Base-by-base conservation (phyloP, 2,888 invertebrate genomes). In the Nomada ruficornis region DNA sequence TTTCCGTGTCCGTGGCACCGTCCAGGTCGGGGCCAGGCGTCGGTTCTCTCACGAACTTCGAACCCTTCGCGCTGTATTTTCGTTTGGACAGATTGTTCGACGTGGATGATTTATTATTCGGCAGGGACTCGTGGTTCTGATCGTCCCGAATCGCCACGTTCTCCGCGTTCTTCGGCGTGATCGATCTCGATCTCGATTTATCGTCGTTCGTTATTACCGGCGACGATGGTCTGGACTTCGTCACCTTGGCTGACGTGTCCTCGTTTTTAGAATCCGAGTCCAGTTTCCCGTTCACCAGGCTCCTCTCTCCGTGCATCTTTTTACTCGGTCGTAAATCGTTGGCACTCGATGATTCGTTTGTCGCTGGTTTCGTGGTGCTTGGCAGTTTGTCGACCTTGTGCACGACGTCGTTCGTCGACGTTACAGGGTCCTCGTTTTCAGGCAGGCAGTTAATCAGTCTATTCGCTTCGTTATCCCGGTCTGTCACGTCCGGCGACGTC, bases 21-120 rank as follows among this genome's bases (percentile, higher is more conserved):
- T 74, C 65, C 1, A 91, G 80, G 47, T 92, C 91, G 0, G 92
- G 92, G 0, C 91, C 92, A 1, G 93, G 92, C 0, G 93, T 93
- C 11, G 91, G 80, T 74, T 93, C 92, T 13, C 93, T 85, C 15
- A 90, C 89, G 47, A 91, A 91, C 72, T 93, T 93, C 2, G 85
- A 60, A 57, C 87, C 83, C 57, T 92, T 93, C 7, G 86, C 77
- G 74, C 77, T 91, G 84, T 91, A 92, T 74, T 92, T 93, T 3
- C 76, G 82, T 23, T 71, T 73, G 0, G 75, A 62, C 10, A 74
- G 44, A 23, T 23, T 47, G 7, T 36, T 55, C 5, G 72, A 29
- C 10, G 76, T 77, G 15, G 77, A 80, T 9, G 81, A 29, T 11
- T 73, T 80, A 1, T 11, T 13, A 44, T 26, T 84, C 10, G 68